phyloP scores from a whole-genome alignment of 2,888 invertebrate genomes.

The Drosophila demipolita region DNA sequence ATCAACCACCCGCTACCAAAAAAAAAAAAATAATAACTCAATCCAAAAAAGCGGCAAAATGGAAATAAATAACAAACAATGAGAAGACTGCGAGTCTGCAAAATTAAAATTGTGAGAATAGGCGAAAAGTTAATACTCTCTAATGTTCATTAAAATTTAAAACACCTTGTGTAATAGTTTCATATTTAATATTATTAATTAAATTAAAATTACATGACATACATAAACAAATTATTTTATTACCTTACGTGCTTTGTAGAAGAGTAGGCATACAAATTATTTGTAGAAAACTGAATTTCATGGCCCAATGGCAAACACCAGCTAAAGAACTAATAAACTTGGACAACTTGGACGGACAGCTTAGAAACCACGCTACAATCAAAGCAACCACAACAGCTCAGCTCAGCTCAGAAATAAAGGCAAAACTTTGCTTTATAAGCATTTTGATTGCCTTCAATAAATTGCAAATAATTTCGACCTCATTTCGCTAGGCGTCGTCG shows the following conservation, averaged over 20 bases:
- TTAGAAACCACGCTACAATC: slow-evolving; percentile 43
- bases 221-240: slow-evolving; percentile 11
- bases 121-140: slow-evolving; percentile 24
- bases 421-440: slow-evolving; percentile 74
- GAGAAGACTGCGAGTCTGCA: slow-evolving; percentile 9
- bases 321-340: slow-evolving; percentile 76
- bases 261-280: slow-evolving; percentile 25
- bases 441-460: slow-evolving; percentile 82
- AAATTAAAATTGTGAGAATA: background rate
- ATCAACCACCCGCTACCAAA: slow-evolving; percentile 78
- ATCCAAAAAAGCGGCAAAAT: slow-evolving; percentile 54
- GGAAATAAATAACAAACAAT: slow-evolving; percentile 21
- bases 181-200: too few species aligned
- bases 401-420: slow-evolving; percentile 37
- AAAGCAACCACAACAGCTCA: slow-evolving; percentile 29
- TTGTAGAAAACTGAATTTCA: slow-evolving; percentile 65
- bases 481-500: slow-evolving; percentile 73
- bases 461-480: slow-evolving; percentile 82
- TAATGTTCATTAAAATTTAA: background rate
- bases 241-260: slow-evolving; percentile 18
- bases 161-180: too few species aligned
- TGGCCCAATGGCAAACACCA: slow-evolving; percentile 73
- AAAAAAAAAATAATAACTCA: slow-evolving; percentile 45
- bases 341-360: slow-evolving; percentile 48
- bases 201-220: background rate